phyloP scores from a whole-genome alignment of 30 jellyfish, hydroid and myxozoan genomes.

The Catostylus mosaicus region DNA sequence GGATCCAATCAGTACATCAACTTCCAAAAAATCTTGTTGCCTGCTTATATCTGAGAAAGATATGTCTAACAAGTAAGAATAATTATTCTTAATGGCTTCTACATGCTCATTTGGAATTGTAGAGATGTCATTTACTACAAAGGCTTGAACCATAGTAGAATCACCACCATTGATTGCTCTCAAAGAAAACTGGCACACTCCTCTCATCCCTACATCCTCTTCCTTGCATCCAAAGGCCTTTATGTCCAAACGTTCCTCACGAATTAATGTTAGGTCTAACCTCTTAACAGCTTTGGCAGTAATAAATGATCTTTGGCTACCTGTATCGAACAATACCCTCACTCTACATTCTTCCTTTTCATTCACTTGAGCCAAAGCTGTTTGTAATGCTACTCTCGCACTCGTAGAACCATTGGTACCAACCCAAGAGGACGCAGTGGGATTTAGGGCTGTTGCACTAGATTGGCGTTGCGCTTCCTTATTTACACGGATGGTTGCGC shows the following conservation, averaged over 20 bases:
- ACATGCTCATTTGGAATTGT: slow-evolving; percentile 34
- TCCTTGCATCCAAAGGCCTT: too few relatives aligned
- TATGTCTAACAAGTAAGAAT: slow-evolving; percentile 24
- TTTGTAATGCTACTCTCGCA: slow-evolving; percentile 28
- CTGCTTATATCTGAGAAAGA: slow-evolving; percentile 37
- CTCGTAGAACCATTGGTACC: slow-evolving; percentile 40
- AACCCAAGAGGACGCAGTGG: slow-evolving; percentile 50
- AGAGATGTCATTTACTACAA: slow-evolving; percentile 36
- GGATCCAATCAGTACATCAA: slow-evolving; percentile 44
- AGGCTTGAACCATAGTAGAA: slow-evolving; percentile 40
- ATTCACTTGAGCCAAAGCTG: too few relatives aligned
- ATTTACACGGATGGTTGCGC: neutral
- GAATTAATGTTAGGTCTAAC: too few relatives aligned
- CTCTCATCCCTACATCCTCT: too few relatives aligned
- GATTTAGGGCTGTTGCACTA: slow-evolving; percentile 54
- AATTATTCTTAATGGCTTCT: slow-evolving; percentile 25
- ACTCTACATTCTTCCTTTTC: too few relatives aligned
- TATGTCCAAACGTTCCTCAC: too few relatives aligned
- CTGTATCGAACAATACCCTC: too few relatives aligned
- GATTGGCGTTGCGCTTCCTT: slow-evolving; percentile 36
- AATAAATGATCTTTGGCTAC: too few relatives aligned
- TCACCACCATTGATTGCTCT: slow-evolving; percentile 31
- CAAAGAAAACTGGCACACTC: slow-evolving; percentile 15
- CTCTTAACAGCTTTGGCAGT: too few relatives aligned
- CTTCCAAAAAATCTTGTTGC: slow-evolving; percentile 21